These are phyloP conservation scores for Anoplophora glabripennis DNA, from an alignment of 1,140 invertebrate genomes.

Conservation along the genomic window DNA sequence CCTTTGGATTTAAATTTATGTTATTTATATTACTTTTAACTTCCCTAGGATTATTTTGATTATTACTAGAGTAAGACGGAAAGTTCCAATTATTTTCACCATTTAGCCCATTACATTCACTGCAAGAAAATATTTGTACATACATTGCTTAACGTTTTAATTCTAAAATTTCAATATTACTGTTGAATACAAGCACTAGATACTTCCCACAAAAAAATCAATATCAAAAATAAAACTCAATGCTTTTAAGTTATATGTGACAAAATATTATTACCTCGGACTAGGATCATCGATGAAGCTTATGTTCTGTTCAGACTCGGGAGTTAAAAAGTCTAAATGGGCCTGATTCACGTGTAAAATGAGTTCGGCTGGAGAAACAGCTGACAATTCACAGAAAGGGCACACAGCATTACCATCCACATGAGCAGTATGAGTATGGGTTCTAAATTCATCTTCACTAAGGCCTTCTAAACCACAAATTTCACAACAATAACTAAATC, in stretches of 20 bases:
- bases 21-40: constrained; percentile 40
- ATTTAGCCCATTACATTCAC: constrained; percentile 38
- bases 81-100: constrained; percentile 38
- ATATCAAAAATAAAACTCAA: background rate
- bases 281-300: constrained; percentile 63
- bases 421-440: constrained; percentile 72
- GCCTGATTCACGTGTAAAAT: constrained; percentile 75
- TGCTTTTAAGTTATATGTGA: background rate
- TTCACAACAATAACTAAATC: constrained; percentile 64
- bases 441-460: constrained; percentile 74
- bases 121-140: constrained; percentile 20
- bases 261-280: constrained; percentile 54
- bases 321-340: constrained; percentile 75
- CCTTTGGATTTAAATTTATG: constrained; percentile 45
- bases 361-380: constrained; percentile 70
- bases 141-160: background rate
- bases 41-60: constrained; percentile 20
- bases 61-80: constrained; percentile 35
- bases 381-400: constrained; percentile 76
- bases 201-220: constrained; percentile 1
- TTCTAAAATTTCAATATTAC: background rate
- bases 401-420: constrained; percentile 73
- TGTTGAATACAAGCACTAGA: background rate
- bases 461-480: constrained; percentile 78
- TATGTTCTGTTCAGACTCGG: constrained; percentile 59